Evolutionary conservation across 2,797 vertebrate genomes (phyloP), one percentile per base, ranked within the genome.

Genomic region (Coracias cyanogaster): DNA sequence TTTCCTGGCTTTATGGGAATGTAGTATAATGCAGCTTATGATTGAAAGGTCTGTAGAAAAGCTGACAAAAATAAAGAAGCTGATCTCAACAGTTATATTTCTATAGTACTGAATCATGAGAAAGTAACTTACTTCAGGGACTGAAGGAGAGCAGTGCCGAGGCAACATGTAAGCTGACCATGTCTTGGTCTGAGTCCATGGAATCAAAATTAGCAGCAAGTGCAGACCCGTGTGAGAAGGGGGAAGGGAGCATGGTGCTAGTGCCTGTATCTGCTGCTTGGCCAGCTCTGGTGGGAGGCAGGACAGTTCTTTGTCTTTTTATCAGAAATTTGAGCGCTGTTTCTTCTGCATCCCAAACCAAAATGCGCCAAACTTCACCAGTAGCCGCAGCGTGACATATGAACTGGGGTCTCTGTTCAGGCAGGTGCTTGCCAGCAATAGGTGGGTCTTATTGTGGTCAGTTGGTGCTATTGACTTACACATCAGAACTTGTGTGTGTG

Each of bases 71-170:
- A 97, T 96, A 96, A 95, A 96, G 92, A 2, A 94, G 91, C 91
- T 96, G 94, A 96, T 96, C 80, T 96, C 96, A 90, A 96, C 93
- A 83, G 96, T 92, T 95, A 90, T 84, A 95, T 95, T 96, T 93
- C 93, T 33, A 94, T 61, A 54, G 74, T 60, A 94, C 96, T 97
- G 94, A 95, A 94, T 97, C 94, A 95, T 94, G 94, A 86, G 91
- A 61, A 74, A 93, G 93, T 70, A 93, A 90, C 91, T 96, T 94
- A 82, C 94, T 95, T 94, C 12, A 82, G 91, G 77, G 93, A 45
- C 73, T 60, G 78, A 71, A 33, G 90, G 80, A 20, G 70, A 96
- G 67, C 60, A 28, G 62, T 0, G 9, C 45, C 39, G 70, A 81
- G 70, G 41, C 74, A 58, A 43, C 41, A 5, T 95, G 96, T 91